phyloP scores from a whole-genome alignment of 2,888 invertebrate species.

The Ptychoptera albimana region DNA sequence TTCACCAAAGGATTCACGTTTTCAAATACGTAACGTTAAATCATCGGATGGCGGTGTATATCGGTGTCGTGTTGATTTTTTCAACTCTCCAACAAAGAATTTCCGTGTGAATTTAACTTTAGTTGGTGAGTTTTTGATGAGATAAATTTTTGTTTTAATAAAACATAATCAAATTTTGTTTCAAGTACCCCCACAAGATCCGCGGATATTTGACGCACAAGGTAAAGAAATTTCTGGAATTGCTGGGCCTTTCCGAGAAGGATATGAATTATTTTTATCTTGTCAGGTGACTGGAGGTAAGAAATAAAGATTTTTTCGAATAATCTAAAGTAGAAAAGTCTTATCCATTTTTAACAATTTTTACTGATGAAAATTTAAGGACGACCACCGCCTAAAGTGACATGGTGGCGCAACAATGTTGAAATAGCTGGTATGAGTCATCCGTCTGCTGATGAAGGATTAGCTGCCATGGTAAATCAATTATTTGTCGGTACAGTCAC shows the following conservation, averaged over 20 bases:
- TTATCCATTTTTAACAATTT: not conserved
- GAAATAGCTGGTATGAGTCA: conserved; percentile 59
- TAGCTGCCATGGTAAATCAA: conserved; percentile 53
- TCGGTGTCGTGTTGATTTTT: conserved; percentile 77
- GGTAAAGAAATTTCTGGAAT: conserved; percentile 61
- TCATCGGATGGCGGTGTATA: conserved; percentile 67
- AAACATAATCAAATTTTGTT: not conserved
- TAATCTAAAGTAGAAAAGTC: not conserved
- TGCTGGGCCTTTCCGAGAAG: conserved; percentile 77
- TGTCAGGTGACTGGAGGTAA: conserved; percentile 80
- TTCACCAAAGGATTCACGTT: conserved; percentile 52
- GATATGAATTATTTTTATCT: conserved; percentile 63
- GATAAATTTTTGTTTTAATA: not conserved
- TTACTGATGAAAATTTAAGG: conserved; percentile 34
- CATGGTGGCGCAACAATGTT: conserved; percentile 67
- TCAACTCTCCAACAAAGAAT: conserved; percentile 76
- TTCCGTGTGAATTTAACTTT: conserved; percentile 73
- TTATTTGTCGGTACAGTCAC: conserved; percentile 55
- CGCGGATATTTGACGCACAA: conserved; percentile 68
- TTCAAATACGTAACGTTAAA: conserved; percentile 56
- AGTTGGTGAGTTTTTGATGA: conserved; percentile 49
- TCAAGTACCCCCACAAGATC: conserved; percentile 63
- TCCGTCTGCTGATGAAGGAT: conserved; percentile 39
- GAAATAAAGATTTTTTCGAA: conserved; percentile 10
- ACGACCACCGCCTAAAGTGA: conserved; percentile 62